These are phyloP conservation scores for Lytechinus pictus DNA, from an alignment of 35 echinoderm and acorn worm species.

Conservation along the genomic window DNA sequence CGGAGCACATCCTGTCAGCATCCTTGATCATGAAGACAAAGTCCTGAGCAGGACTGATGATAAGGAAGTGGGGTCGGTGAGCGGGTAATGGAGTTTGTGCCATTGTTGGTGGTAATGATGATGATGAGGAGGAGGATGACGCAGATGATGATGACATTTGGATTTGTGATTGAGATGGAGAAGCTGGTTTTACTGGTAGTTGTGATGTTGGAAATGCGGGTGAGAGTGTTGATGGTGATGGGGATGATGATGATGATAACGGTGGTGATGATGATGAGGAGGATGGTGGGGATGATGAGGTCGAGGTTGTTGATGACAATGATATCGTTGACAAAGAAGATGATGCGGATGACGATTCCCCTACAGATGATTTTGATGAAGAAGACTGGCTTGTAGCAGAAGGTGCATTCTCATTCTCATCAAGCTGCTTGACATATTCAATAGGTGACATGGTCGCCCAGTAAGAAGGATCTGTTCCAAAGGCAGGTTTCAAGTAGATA, in stretches of 20 bases:
- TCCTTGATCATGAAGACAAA: conserved; percentile 44
- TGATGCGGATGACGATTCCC: neutral
- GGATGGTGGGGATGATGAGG: neutral
- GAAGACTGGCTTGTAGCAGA: neutral
- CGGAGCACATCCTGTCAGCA: neutral
- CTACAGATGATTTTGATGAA: neutral
- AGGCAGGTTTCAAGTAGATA: conserved; percentile 19
- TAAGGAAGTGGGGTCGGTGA: conserved; percentile 28
- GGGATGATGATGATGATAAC: neutral
- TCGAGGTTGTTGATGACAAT: neutral
- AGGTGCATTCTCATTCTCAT: neutral
- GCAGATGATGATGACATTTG: neutral
- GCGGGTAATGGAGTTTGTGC: neutral
- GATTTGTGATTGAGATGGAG: neutral
- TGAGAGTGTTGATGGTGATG: neutral
- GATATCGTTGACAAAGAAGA: neutral
- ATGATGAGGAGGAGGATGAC: neutral
- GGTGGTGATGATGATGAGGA: neutral
- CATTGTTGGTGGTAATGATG: neutral
- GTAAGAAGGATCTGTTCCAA: conserved; percentile 24
- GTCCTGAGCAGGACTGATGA: conserved; percentile 38
- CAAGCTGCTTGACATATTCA: neutral
- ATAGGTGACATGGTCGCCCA: conserved; percentile 7
- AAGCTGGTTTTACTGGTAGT: neutral
- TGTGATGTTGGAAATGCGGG: neutral